phyloP scores from a whole-genome alignment of 1,140 invertebrate genomes.

The Habropoda laboriosa region DNA sequence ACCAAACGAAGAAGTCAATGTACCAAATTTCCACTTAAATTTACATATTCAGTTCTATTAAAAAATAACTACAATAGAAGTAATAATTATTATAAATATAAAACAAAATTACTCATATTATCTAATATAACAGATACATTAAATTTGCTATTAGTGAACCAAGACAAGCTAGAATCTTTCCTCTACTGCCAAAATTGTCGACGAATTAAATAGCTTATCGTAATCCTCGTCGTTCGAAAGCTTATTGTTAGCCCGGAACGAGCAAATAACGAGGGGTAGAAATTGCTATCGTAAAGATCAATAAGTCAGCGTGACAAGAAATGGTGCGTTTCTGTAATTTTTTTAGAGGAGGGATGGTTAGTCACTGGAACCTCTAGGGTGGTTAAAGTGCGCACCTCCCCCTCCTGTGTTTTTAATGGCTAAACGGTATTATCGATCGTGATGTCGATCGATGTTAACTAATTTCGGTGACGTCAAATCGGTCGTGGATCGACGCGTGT shows the following conservation, averaged over 20 bases:
- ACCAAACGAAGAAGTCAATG: too few relatives aligned
- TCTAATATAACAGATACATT: too few relatives aligned
- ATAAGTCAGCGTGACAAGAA: background rate
- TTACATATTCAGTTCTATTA: too few relatives aligned
- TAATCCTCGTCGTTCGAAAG: background rate
- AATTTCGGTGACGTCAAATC: slow-evolving; percentile 61
- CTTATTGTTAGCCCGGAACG: too few relatives aligned
- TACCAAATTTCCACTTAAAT: too few relatives aligned
- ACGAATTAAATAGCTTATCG: slow-evolving; percentile 1
- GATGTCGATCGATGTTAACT: slow-evolving; percentile 54
- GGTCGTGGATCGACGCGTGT: slow-evolving; percentile 58
- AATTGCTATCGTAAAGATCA: background rate
- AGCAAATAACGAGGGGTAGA: background rate
- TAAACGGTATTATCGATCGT: slow-evolving; percentile 52
- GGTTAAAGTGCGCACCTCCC: too few relatives aligned
- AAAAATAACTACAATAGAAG: too few relatives aligned
- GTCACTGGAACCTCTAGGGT: too few relatives aligned
- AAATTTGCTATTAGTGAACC: too few relatives aligned
- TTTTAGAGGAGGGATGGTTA: background rate
- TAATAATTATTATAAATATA: too few relatives aligned
- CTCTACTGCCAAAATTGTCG: background rate
- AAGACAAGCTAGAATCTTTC: too few relatives aligned
- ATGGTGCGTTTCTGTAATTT: background rate
- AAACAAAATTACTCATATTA: too few relatives aligned
- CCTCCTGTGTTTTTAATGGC: background rate